Evolutionary conservation across 1,140 invertebrate species (phyloP).

Genomic region (Trichomalopsis sarcophagae): DNA sequence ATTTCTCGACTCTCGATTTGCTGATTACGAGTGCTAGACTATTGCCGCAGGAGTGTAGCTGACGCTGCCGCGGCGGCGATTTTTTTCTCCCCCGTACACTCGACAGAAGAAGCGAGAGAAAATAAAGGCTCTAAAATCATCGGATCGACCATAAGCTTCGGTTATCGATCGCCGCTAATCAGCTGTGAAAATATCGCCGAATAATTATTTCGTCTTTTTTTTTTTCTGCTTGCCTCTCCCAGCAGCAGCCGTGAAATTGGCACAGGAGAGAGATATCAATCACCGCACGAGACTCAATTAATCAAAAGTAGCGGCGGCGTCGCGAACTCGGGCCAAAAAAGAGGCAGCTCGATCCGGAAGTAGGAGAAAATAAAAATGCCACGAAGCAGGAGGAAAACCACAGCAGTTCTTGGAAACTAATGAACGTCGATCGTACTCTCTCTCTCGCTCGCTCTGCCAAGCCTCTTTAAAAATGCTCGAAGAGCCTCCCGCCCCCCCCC

Average conservation of each 20-base stretch:
- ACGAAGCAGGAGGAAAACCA: constrained; percentile 13
- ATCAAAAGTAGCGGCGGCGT: constrained; percentile 28
- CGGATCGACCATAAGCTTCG: too few relatives aligned
- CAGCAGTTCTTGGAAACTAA: constrained; percentile 56
- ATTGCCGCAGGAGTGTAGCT: neutral
- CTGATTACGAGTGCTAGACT: constrained; percentile 26
- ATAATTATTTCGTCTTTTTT: constrained; percentile 14
- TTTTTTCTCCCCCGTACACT: neutral
- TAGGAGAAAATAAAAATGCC: neutral
- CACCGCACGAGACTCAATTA: constrained; percentile 39
- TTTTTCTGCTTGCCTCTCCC: neutral
- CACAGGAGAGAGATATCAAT: constrained; percentile 33
- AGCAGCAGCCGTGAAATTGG: constrained; percentile 16
- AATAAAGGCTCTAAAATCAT: neutral
- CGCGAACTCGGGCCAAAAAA: constrained; percentile 3
- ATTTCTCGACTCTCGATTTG: constrained; percentile 21
- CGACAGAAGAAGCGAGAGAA: neutral
- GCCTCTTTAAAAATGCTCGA: constrained; percentile 61
- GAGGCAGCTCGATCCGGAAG: neutral
- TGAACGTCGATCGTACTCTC: constrained; percentile 58
- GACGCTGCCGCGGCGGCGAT: neutral
- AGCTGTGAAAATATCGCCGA: neutral
- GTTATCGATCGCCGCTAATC: constrained; percentile 31
- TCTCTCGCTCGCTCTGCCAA: constrained; percentile 54
- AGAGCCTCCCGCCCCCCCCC: constrained; percentile 20